Evolutionary conservation across 2,113 vertebrate species (phyloP).

Genomic region (Mionectes macconnelli): DNA sequence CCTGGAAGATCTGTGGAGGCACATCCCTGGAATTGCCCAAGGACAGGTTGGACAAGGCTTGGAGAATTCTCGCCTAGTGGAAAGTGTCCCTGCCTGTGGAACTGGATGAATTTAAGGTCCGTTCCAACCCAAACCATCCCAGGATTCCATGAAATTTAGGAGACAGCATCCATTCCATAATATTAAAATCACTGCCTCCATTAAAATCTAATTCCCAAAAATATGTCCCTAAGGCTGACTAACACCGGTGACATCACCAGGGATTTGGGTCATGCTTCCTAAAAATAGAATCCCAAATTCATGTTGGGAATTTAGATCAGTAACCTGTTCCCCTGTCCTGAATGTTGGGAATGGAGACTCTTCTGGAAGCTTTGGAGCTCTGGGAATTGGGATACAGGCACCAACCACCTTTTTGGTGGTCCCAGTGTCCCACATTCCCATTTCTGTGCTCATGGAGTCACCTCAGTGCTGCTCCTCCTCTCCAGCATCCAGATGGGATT

Average conservation of each 20-base stretch:
- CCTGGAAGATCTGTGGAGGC: not conserved
- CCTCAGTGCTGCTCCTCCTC: not conserved
- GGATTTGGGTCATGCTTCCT: constrained; percentile 1
- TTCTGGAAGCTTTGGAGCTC: not conserved
- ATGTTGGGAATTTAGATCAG: not conserved
- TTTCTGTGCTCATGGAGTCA: not conserved
- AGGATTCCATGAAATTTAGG: not conserved
- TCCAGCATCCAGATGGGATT: not conserved
- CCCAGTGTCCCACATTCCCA: not conserved
- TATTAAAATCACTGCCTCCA: not conserved
- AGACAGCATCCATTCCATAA: not conserved
- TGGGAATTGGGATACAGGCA: not conserved
- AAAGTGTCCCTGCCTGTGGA: not conserved
- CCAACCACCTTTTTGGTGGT: not conserved
- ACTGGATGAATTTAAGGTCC: not conserved
- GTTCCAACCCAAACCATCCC: not conserved
- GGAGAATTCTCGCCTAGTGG: not conserved
- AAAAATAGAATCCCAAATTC: constrained; percentile 19
- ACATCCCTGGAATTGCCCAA: not conserved
- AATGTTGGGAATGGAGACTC: not conserved
- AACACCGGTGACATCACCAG: not conserved
- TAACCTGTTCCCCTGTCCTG: not conserved
- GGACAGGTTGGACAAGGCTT: not conserved
- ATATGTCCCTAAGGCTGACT: not conserved
- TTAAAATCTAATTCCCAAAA: not conserved